Evolutionary conservation across 2,113 vertebrate species (phyloP).

Genomic region (Scomber japonicus): DNA sequence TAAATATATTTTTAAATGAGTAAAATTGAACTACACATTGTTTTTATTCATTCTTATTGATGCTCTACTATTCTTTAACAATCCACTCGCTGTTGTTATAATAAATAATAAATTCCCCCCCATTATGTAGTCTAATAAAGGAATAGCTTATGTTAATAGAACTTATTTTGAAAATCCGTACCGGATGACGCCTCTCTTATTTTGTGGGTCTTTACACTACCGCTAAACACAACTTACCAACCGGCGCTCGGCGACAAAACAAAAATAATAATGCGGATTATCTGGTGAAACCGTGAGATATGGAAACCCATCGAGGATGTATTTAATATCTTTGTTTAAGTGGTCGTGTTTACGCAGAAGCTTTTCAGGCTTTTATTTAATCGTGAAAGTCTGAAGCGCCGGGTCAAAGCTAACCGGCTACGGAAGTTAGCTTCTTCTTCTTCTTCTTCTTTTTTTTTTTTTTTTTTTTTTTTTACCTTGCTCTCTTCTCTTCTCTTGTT

Average conservation of each 20-base stretch:
- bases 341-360: too few species aligned
- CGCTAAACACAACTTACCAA: constrained; percentile 14
- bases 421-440: constrained; percentile 72
- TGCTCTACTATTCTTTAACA: too few species aligned
- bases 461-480: constrained; percentile 34
- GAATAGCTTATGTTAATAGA: too few species aligned
- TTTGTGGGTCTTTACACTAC: background rate
- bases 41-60: too few species aligned
- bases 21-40: too few species aligned
- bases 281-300: background rate
- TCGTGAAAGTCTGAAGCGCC: background rate
- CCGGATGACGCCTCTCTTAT: background rate
- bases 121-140: too few species aligned
- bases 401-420: constrained; percentile 64
- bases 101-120: too few species aligned
- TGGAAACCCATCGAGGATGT: background rate
- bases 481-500: constrained; percentile 61
- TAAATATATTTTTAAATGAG: too few species aligned
- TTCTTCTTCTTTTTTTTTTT: too few species aligned
- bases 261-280: background rate
- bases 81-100: too few species aligned
- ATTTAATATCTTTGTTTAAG: rapidly evolving
- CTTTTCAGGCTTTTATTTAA: background rate
- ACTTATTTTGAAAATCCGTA: constrained; percentile 37
- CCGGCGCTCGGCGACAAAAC: constrained; percentile 6